phyloP scores from a whole-genome alignment of 2,113 vertebrate species.

The Eupsittula cactorum region DNA sequence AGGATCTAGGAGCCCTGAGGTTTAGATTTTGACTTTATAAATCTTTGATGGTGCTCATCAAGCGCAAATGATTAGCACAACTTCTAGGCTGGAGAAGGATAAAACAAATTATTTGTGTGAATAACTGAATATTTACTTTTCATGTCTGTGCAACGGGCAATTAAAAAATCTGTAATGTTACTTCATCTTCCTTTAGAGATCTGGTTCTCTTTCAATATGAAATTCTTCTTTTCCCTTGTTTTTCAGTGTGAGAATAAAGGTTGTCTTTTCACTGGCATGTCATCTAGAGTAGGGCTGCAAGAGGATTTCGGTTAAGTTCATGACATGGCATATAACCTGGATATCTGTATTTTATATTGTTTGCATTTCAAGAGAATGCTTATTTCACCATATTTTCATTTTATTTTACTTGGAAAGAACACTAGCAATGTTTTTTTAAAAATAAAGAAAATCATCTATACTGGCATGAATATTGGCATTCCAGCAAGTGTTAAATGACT shows the following conservation, averaged over 20 bases:
- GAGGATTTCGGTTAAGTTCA: background rate
- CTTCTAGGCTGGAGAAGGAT: background rate
- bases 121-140: background rate
- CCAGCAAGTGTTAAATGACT: background rate
- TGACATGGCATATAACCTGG: background rate
- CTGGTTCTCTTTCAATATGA: background rate
- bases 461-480: background rate
- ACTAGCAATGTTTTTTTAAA: background rate
- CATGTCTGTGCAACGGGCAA: background rate
- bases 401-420: background rate
- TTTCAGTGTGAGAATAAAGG: background rate
- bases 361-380: background rate
- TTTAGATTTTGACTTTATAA: background rate
- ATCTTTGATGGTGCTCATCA: background rate
- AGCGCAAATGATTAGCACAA: background rate
- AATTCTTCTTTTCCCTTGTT: background rate
- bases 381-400: background rate
- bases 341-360: background rate
- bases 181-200: background rate
- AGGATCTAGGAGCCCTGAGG: background rate
- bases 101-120: background rate
- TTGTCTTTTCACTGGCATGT: background rate
- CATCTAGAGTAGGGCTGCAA: background rate
- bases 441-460: background rate
- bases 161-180: background rate